Conservation (phyloP, 2,888 invertebrate genomes). For the Lissocephala sabroskyi region DNA sequence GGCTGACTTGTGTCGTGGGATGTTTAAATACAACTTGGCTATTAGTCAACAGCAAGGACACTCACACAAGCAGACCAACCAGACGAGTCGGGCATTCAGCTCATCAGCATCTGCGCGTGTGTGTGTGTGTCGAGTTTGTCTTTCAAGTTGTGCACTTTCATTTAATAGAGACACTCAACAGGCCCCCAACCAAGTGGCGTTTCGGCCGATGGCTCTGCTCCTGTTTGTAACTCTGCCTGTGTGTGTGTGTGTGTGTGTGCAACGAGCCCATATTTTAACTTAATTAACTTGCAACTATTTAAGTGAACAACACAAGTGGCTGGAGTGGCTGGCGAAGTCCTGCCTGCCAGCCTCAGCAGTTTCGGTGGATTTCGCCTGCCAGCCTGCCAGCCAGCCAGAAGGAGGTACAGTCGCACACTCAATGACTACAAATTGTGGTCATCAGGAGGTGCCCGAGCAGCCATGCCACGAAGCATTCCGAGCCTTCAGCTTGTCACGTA, state of each 20-base stretch:
- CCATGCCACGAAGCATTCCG: conserved; percentile 7
- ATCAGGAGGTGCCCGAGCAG: conserved; percentile 18
- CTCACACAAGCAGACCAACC: not conserved
- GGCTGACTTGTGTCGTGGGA: not conserved
- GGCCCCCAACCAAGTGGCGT: not conserved
- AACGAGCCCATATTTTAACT: conserved; percentile 39
- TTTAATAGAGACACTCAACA: conserved; percentile 20
- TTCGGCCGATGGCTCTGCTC: no score
- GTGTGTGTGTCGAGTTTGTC: conserved; percentile 19
- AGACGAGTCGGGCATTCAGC: not conserved
- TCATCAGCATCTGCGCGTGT: not conserved
- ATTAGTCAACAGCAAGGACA: conserved; percentile 24
- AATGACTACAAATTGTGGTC: conserved; percentile 49
- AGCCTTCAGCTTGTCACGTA: conserved; percentile 33
- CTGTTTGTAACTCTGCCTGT: no score
- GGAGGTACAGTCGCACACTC: conserved; percentile 26
- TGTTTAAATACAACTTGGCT: conserved; percentile 21
- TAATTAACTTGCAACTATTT: conserved; percentile 52
- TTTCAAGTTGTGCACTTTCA: conserved; percentile 31
- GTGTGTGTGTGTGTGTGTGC: not conserved
- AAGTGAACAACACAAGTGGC: conserved; percentile 47
- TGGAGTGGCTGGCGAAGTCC: no score
- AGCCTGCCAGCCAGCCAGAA: not conserved
- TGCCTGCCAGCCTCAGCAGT: conserved; percentile 14
- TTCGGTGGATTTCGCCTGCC: not conserved